A percentile compares a stretch with the other conserved stretches of the same genome.
phyloP scores from a whole-genome alignment of 1,140 invertebrate genomes.

The Thalassaphorura encarpata region DNA sequence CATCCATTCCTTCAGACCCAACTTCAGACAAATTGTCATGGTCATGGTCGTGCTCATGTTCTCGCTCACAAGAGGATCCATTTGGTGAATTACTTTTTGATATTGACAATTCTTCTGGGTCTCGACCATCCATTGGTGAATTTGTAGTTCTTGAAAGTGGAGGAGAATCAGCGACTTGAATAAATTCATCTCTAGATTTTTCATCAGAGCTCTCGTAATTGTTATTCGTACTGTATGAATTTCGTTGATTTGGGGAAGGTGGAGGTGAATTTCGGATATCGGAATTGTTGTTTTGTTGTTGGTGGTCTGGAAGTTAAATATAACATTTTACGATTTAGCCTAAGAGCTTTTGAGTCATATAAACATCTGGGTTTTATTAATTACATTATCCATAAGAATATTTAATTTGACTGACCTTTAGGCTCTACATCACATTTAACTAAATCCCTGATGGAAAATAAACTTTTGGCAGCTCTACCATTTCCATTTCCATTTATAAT shows the following conservation, averaged over 20 bases:
- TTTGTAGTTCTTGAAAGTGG: conserved; percentile 2
- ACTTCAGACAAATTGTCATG: conserved; percentile 38
- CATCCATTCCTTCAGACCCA: conserved; percentile 66
- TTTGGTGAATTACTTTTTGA: conserved; percentile 12
- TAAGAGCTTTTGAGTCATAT: too few relatives aligned
- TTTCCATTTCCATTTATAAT: conserved; percentile 27
- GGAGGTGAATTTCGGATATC: too few relatives aligned
- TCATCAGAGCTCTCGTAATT: too few relatives aligned
- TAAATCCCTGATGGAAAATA: conserved; percentile 30
- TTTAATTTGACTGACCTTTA: conserved; percentile 15
- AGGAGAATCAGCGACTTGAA: conserved; percentile 3
- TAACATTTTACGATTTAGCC: too few relatives aligned
- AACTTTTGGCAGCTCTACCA: conserved; percentile 24
- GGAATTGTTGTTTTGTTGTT: too few relatives aligned
- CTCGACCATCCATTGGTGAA: not conserved
- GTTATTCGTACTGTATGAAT: too few relatives aligned
- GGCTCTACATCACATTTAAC: conserved; percentile 30
- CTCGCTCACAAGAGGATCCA: conserved; percentile 15
- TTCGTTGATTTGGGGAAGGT: too few relatives aligned
- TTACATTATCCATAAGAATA: too few relatives aligned
- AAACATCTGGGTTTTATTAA: too few relatives aligned
- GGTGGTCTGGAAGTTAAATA: too few relatives aligned
- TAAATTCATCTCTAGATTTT: too few relatives aligned
- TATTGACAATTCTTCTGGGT: not conserved
- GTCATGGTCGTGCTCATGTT: conserved; percentile 23